Conservation (phyloP, 2,797 vertebrate genomes). For the Helostoma temminkii region DNA sequence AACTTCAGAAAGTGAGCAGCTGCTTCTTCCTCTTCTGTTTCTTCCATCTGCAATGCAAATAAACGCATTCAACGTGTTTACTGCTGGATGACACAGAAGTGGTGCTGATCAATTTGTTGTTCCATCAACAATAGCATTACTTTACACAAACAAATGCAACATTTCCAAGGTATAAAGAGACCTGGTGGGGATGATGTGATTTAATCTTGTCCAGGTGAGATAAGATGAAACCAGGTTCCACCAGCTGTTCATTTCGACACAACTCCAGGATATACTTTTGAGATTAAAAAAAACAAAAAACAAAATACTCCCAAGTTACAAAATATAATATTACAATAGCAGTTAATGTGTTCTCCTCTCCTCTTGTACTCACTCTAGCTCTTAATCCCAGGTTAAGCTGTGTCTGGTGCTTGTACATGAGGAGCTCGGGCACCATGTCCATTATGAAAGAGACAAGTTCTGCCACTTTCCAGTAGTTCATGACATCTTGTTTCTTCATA, state of each 20-base stretch:
- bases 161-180: neutral
- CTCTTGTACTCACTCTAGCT: constrained; percentile 80
- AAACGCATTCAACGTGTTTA: neutral
- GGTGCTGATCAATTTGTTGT: neutral
- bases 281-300: constrained; percentile 3
- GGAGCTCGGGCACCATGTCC: constrained; percentile 83
- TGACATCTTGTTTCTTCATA: constrained; percentile 72
- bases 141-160: neutral
- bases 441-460: constrained; percentile 83
- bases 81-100: neutral
- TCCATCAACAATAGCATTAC: no score
- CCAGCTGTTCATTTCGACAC: constrained; percentile 54
- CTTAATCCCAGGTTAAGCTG: constrained; percentile 86
- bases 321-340: neutral
- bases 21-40: constrained; percentile 63
- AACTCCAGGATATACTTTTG: constrained; percentile 78
- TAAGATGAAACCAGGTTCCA: constrained; percentile 54
- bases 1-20: constrained; percentile 66
- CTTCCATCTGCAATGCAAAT: constrained; percentile 43
- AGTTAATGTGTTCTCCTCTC: neutral
- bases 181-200: neutral
- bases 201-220: constrained; percentile 67
- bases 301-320: neutral
- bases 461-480: constrained; percentile 83
- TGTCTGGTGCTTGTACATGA: constrained; percentile 81